phyloP scores from a whole-genome alignment of 2,888 invertebrate species.

The Byasa hedistus region DNA sequence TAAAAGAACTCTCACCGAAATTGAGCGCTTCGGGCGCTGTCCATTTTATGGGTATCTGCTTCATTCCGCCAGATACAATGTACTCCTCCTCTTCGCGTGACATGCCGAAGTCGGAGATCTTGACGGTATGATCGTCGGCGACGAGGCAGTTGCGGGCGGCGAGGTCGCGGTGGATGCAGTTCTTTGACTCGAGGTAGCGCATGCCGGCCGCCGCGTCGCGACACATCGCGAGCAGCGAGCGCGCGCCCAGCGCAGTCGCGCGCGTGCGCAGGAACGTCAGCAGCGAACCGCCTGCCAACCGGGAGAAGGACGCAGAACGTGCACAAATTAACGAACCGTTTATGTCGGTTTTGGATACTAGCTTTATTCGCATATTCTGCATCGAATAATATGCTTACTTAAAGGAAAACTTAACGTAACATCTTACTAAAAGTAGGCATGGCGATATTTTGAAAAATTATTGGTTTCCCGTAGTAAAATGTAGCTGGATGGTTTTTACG shows the following conservation, averaged over 20 bases:
- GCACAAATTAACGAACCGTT: neutral
- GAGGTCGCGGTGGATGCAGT: constrained; percentile 97
- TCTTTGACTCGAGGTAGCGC: constrained; percentile 96
- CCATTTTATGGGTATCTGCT: constrained; percentile 99
- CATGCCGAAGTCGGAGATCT: constrained; percentile 99
- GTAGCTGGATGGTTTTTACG: too few species aligned
- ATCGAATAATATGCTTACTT: too few species aligned
- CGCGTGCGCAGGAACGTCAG: constrained; percentile 92
- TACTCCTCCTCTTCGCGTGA: constrained; percentile 98
- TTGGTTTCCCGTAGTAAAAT: too few species aligned
- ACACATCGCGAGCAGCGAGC: constrained; percentile 92
- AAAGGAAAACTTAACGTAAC: too few species aligned
- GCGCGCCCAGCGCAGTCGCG: constrained; percentile 81
- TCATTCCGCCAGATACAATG: constrained; percentile 98
- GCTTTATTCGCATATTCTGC: too few species aligned
- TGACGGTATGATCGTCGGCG: constrained; percentile 91
- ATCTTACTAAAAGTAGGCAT: too few species aligned
- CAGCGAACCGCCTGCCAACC: constrained; percentile 88
- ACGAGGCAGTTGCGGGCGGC: constrained; percentile 97
- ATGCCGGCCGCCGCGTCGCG: constrained; percentile 95
- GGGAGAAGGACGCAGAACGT: neutral
- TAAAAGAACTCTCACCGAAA: constrained; percentile 82
- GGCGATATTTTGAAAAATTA: too few species aligned
- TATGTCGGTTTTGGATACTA: too few species aligned
- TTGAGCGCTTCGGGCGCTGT: constrained; percentile 98